Base-by-base conservation (phyloP, 2,113 vertebrate species). In the Platycercus adscitus region DNA sequence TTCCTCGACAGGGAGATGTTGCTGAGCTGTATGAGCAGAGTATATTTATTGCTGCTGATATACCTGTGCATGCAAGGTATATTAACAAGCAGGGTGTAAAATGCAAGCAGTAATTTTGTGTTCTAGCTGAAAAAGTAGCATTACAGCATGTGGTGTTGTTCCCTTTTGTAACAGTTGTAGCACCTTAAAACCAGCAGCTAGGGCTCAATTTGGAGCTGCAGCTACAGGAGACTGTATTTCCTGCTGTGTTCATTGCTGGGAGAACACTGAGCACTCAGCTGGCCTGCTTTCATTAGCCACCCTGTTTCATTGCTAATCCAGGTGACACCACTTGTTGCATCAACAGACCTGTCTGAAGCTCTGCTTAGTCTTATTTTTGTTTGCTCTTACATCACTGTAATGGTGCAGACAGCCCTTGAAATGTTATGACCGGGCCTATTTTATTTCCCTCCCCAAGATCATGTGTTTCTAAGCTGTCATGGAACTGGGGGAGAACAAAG, bases 91-190 rank as follows among this genome's bases (percentile, higher is more conserved):
- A 58, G 25, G 39, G 39, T 10, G 5, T n/a, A 73, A 55, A 10
- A 20, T 41, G 23, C 28, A 78, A 55, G 79, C 68, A 55, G 2
- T 19, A 39, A 35, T 11, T 61, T 20, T 56, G 23, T 58, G 29
- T 76, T 71, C 43, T 24, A 18, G 24, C 26, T 71, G 68, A 64
- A 66, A 49, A 53, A 37, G 28, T 5, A 72, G 39, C 28, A 21
- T 63, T 80, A 9, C 37, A 0, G 5, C 17, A 6, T 4, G 8
- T 20, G 17, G 3, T 23, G 5, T 15, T 56, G 55, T 10, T 56
- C 31, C 17, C 18, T 52, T 10, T 41, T 44, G 24, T 28, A 47
- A 43, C 20, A 28, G 17, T 50, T 55, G 6, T 0, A 3, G 5
- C 23, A 71, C 46, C 7, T 1, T 2, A 14, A 25, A 41, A n/a